Evolutionary conservation across 2,113 vertebrate genomes (phyloP).

Genomic region (Murina feae): DNA sequence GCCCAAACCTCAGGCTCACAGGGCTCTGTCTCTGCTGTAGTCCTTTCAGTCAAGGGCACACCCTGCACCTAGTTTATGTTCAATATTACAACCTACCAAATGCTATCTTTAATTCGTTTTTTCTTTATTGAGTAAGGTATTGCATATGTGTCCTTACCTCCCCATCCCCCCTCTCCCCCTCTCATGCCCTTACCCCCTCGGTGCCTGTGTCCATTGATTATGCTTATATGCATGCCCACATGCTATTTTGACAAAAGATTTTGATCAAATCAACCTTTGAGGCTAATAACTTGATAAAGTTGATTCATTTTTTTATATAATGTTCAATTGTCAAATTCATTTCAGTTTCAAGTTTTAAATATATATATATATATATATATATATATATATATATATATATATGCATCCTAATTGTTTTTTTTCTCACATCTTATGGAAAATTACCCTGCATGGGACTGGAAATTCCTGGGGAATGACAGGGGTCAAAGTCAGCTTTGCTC

Average conservation of each 20-base stretch:
- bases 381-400: background rate
- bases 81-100: background rate
- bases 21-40: background rate
- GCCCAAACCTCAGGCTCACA: background rate
- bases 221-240: no score
- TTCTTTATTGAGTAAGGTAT: no score
- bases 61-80: constrained; percentile 27
- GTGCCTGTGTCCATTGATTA: no score
- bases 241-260: constrained; percentile 51
- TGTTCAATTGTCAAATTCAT: constrained; percentile 34
- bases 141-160: no score
- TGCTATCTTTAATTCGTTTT: background rate
- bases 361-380: background rate
- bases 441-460: background rate
- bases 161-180: no score
- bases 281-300: constrained; percentile 40
- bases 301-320: background rate
- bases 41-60: background rate
- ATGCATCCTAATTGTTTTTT: background rate
- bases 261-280: constrained; percentile 5
- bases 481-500: background rate
- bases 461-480: background rate
- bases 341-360: background rate
- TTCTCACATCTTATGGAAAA: background rate
- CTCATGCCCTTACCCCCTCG: no score